Evolutionary conservation across 2,797 vertebrate genomes (phyloP), one percentile per base, ranked within the genome.

Genomic region (Helarctos malayanus): DNA sequence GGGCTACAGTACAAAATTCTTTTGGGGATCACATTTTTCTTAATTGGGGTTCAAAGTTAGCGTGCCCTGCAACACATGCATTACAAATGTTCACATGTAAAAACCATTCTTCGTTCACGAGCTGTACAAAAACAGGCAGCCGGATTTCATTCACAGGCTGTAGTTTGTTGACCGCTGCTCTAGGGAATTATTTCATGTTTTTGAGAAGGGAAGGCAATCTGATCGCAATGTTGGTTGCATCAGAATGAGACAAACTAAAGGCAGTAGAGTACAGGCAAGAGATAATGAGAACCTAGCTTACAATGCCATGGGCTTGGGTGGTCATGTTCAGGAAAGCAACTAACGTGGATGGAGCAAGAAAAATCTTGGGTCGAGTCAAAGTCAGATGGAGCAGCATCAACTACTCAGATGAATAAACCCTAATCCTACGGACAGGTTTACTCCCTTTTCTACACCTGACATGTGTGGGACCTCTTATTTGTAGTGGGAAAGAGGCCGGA

Each of bases 51-150:
- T 95, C 71, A 91, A 89, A 73, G n/a, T 95, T n/a, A 65, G 57
- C 59, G 45, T 81, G 41, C 14, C 15, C 32, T 38, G 73, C n/a
- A 90, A 95, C 27, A 94, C 79, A 90, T 69, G 13, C 45, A 82
- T 89, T 59, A 54, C n/a, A 82, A 78, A 65, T 49, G 12, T 68
- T 96, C 25, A 75, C 19, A 8, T 71, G 19, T 92, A 65, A 82
- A 97, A 96, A 89, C 27, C 52, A 29, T 93, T 87, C 27, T 63
- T 76, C 69, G 69, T 57, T 80, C 59, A 85, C 18, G 93, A 88
- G n/a, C 18, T 16, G 0, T 78, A 71, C 15, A 88, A 84, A 97
- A 76, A 57, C 8, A 84, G 56, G 54, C 63, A 87, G 41, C 41
- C 81, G 25, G 25, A 59, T 91, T 68, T 71, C 47, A 69, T 52